A percentile compares a stretch with the other conserved stretches of the same genome.
These are phyloP conservation scores for Lophotriccus pileatus DNA, from an alignment of 2,797 vertebrate genomes.

Conservation along the genomic window DNA sequence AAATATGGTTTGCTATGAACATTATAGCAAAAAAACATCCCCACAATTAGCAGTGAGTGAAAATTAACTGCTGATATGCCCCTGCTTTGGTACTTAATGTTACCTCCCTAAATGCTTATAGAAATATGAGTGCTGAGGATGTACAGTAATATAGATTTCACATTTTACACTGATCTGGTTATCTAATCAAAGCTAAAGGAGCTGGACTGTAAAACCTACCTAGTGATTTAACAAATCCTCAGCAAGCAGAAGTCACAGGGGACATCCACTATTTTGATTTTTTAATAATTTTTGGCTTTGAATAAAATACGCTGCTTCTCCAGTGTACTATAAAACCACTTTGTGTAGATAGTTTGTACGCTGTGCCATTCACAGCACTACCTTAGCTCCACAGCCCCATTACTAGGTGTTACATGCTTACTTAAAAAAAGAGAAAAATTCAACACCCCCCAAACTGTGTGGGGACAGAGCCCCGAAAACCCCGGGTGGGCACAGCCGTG, in stretches of 20 bases:
- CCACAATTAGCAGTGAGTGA: neutral
- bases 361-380: neutral
- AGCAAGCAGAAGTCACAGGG: neutral
- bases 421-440: neutral
- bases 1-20: neutral
- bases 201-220: neutral
- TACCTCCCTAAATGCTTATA: neutral
- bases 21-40: accelerated
- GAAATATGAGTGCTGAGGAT: neutral
- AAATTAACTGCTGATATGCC: neutral
- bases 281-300: neutral
- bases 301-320: neutral
- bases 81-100: neutral
- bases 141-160: neutral
- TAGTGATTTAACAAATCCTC: neutral
- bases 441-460: neutral
- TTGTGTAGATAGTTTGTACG: neutral
- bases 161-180: neutral
- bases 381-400: neutral
- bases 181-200: neutral
- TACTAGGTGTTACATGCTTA: neutral
- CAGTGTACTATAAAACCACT: neutral
- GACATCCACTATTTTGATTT: neutral
- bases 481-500: accelerated
- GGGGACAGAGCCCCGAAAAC: neutral